Evolutionary conservation across 2,113 vertebrate species (phyloP), one percentile per base, ranked within the genome.

Genomic region (Sialia sialis): DNA sequence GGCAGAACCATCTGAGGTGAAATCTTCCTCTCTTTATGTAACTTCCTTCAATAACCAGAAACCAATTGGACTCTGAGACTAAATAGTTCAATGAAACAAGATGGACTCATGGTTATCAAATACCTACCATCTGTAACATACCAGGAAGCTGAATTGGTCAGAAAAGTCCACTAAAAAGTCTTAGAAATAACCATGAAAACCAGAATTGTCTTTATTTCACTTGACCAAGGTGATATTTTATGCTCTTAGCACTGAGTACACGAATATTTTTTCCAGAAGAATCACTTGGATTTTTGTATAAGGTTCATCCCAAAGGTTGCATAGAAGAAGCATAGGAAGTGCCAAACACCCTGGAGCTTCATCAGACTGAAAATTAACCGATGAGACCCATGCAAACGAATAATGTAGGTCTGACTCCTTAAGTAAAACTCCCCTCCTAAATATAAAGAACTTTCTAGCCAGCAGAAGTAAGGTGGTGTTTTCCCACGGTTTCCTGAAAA

Each of bases 401-500:
- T 6, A 30, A 7, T 30, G 48, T 3, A 4, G 16, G 41, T 64
- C 36, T 80, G 63, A 52, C 30, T 58, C 54, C 25, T 29, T 48
- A 56, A 13, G 62, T n/a, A 76, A 67, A 73, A 18, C 20, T 85
- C 0, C 0, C 69, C 72, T 87, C 87, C 82, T 51, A 46, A 48
- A 43, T 59, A 30, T 7, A 3, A 55, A 66, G 38, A 56, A 75
- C 27, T 60, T 59, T n/a, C 17, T 16, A 25, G 38, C 18, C 8
- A 5, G 68, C 34, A 69, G 49, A 82, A 69, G 77, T 56, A 54
- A 68, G 51, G 87, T 59, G 62, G 32, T 41, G 11, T 73, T 96
- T 96, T 95, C 94, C 89, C 89, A 95, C 8, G 2, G 34, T 70
- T 96, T 78, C 60, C 77, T 89, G 20, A 93, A 36, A 56, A 34